Evolutionary conservation across 2,797 vertebrate genomes (phyloP), one percentile per base, ranked within the genome.

Genomic region (Lophius americanus): DNA sequence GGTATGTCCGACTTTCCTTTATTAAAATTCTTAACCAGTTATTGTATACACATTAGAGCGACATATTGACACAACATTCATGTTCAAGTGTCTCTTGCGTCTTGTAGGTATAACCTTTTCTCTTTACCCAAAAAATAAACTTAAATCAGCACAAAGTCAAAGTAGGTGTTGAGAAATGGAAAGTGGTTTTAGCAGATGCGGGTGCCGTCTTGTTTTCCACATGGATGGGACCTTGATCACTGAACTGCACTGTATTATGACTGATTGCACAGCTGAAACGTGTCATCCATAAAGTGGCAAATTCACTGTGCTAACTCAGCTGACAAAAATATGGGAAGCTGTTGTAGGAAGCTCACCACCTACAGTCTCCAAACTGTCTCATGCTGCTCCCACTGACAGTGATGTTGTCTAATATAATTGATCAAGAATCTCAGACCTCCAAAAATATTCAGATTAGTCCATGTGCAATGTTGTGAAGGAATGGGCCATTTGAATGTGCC

Each of bases 251-350:
- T 57, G 52, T 71, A 48, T 60, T 75, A 64, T 77, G 32, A 75
- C 60, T 58, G 46, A 62, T 64, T 61, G 73, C 41, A 71, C 64
- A 79, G 73, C 70, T 76, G 87, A 85, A 68, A 77, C 64, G 58
- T 78, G 73, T 83, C 70, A 68, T 78, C 61, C 51, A 48, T 58
- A 67, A 71, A 84, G 59, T 44, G 71, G 43, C 71, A 59, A 36
- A 23, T 60, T 53, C 51, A 76, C 75, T 71, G 66, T n/a, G 66
- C 55, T 72, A 73, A 85, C 68, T 88, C 67, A 86, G 53, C 44
- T 43, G 4, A 35, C 59, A 42, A 67, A 62, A 73, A 39, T 59
- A 39, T 52, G 33, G 56, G 46, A 4, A 7, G 13, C 70, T 55
- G 36, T 67, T 58, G 53, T 43, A 53, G 47, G 49, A 60, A 78